These are phyloP conservation scores for Drosophila robusta DNA, from an alignment of 2,888 invertebrate species.

Conservation along the genomic window DNA sequence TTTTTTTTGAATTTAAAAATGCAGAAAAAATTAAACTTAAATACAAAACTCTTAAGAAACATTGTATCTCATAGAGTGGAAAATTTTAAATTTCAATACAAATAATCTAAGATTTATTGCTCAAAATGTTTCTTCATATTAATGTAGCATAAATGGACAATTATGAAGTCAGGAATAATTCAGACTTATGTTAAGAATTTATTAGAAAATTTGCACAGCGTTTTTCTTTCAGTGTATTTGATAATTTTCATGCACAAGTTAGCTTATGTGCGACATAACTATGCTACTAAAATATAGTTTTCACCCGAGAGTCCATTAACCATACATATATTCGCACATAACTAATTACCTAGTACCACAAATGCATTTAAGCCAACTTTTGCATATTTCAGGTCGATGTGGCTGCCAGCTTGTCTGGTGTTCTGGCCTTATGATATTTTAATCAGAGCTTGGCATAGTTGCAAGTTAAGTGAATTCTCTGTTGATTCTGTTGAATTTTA, in stretches of 20 bases:
- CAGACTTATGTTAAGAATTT: too few species aligned
- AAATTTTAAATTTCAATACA: too few species aligned
- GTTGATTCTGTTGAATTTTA: conserved; percentile 68
- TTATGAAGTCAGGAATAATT: too few species aligned
- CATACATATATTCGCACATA: not conserved
- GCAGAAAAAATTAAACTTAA: too few species aligned
- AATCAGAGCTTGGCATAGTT: conserved; percentile 55
- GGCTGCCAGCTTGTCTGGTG: conserved; percentile 9
- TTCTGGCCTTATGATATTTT: conserved; percentile 59
- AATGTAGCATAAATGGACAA: too few species aligned
- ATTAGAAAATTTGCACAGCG: too few species aligned
- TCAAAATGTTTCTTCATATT: too few species aligned
- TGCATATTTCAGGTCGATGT: conserved; percentile 1
- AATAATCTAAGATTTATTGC: too few species aligned
- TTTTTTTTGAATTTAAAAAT: too few species aligned
- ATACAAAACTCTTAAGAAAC: too few species aligned
- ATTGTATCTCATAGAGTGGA: too few species aligned
- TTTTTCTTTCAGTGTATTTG: not conserved
- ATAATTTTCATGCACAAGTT: not conserved
- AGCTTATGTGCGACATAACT: not conserved
- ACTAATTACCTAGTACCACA: not conserved
- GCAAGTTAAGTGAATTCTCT: conserved; percentile 63
- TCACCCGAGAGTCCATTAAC: not conserved
- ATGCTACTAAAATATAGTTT: not conserved
- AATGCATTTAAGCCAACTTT: not conserved